Evolutionary conservation across 2,113 vertebrate species (phyloP), one percentile per base, ranked within the genome.

Genomic region (Strix uralensis): DNA sequence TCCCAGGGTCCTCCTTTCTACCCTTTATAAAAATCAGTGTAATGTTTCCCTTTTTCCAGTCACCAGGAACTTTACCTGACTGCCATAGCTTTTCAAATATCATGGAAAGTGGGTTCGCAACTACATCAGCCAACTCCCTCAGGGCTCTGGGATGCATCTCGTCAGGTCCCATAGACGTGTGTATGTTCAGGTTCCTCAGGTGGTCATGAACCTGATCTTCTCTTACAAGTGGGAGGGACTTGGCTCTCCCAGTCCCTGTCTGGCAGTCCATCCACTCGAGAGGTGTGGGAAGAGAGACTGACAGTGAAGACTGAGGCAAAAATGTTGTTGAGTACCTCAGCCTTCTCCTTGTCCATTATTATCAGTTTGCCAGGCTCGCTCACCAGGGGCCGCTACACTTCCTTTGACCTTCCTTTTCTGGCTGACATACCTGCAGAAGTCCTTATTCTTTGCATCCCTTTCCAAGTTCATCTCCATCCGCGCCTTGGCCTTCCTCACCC

Each of bases 401-500:
- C 25, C 25, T 67, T 42, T 42, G 29, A 4, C 29, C 17, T 4
- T 36, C n/a, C 5, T 42, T 74, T 44, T 81, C 62, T 62, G 18
- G 8, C 38, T 54, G 14, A 38, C 7, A 14, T 25, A 27, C 16
- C 11, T 54, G 14, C 26, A 27, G 52, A 80, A 81, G 1, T 14
- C 11, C 58, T 17, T 34, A 34, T 14, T 75, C 70, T 44, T 51
- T 36, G 7, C 10, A 61, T 62, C 38, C 30, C 47, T 32, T 81
- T 40, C 55, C 30, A 49, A 10, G 63, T 46, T 63, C 49, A 77
- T 16, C 32, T 87, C 42, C 44, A 46, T 34, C 23, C 12, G 11
- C 0, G 0, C 15, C 13, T 44, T 40, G 19, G 12, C 30, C 10
- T 55, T 69, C 26, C 63, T 38, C 42, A 46, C 11, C 15, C 19